A percentile compares a stretch with the other conserved stretches of the same genome.
Conservation (phyloP, 2,888 invertebrate species). For the Drosophila aldrichi region DNA sequence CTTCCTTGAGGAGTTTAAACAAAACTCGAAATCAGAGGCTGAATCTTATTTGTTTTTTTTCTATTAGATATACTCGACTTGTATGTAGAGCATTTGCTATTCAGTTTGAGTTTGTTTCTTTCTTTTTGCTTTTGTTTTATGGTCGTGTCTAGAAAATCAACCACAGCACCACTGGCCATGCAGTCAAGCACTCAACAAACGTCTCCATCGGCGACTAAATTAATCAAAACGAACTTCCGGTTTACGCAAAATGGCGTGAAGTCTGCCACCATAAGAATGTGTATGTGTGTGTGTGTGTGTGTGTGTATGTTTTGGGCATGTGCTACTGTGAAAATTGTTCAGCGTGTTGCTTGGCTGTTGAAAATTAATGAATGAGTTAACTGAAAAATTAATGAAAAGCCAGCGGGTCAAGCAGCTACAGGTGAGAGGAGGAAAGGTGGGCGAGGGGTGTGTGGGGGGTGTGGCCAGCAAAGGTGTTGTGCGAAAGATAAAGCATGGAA, state of each 20-base stretch:
- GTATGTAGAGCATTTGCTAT: constrained; percentile 28
- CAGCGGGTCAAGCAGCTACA: constrained; percentile 25
- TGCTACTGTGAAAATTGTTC: constrained; percentile 62
- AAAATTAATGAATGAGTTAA: constrained; percentile 82
- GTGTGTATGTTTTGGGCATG: constrained; percentile 38
- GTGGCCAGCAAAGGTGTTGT: constrained; percentile 68
- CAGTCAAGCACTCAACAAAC: constrained; percentile 51
- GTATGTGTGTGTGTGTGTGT: constrained; percentile 20
- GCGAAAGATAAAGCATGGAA: constrained; percentile 79
- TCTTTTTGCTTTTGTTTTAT: constrained; percentile 61
- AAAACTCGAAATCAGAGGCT: background rate
- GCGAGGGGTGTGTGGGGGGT: too few species aligned
- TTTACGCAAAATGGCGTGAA: constrained; percentile 80
- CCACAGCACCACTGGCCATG: constrained; percentile 24
- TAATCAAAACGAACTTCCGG: constrained; percentile 83
- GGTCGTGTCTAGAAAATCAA: constrained; percentile 53
- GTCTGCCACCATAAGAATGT: constrained; percentile 59
- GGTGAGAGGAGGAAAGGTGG: constrained; percentile 5
- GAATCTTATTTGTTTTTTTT: too few species aligned
- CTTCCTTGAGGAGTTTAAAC: constrained; percentile 2
- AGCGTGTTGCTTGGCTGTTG: constrained; percentile 45
- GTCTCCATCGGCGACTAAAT: constrained; percentile 79
- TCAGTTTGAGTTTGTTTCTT: constrained; percentile 18
- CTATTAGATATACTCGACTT: background rate
- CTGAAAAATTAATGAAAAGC: constrained; percentile 81